These are phyloP conservation scores for Netelia inedita DNA, from an alignment of 2,888 invertebrate species.

Conservation along the genomic window DNA sequence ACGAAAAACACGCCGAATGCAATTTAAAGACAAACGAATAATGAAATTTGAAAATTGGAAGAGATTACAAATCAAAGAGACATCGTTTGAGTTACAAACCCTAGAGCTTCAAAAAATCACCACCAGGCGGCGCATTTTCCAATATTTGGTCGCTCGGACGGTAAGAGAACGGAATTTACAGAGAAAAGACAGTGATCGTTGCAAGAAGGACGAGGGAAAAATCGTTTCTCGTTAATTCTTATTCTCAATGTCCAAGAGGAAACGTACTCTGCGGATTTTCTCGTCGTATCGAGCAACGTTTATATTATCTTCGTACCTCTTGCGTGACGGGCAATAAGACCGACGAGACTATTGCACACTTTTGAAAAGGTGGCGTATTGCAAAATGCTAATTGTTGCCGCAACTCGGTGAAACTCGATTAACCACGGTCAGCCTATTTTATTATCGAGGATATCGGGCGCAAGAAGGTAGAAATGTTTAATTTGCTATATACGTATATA, in stretches of 20 bases:
- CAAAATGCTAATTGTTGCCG: slow-evolving; percentile 50
- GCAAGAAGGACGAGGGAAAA: too few species aligned
- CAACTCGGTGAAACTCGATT: slow-evolving; percentile 27
- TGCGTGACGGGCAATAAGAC: background rate
- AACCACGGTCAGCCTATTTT: slow-evolving; percentile 24
- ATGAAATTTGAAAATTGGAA: background rate
- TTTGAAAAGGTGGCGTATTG: slow-evolving; percentile 1
- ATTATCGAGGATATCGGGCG: background rate
- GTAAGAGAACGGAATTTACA: too few species aligned
- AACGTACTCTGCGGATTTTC: too few species aligned
- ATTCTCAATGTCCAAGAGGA: too few species aligned
- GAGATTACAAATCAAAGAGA: background rate
- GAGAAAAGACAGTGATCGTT: too few species aligned
- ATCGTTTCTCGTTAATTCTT: too few species aligned
- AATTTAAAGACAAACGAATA: too few species aligned
- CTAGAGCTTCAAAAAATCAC: background rate
- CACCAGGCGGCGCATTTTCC: background rate
- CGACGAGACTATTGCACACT: background rate
- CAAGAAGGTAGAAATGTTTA: background rate
- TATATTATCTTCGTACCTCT: background rate
- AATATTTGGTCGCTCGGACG: background rate
- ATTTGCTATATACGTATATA: background rate
- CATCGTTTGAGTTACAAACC: background rate
- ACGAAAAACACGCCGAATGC: background rate
- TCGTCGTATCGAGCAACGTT: background rate